Conservation (phyloP, 2,113 vertebrate genomes). For the Vicugna pacos region DNA sequence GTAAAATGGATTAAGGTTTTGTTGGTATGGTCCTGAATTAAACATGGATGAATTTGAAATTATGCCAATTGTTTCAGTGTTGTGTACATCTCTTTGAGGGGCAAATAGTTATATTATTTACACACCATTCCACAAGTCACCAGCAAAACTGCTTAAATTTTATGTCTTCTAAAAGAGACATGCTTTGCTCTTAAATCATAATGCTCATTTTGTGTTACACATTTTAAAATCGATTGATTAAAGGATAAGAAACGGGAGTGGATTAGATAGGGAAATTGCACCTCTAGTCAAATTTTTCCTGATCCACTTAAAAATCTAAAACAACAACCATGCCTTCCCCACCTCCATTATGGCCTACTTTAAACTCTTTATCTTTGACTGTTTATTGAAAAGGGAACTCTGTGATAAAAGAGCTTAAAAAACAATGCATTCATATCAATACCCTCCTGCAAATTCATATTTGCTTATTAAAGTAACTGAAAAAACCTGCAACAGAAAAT, state of each 20-base stretch:
- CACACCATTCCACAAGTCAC: background rate
- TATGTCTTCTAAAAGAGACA: slow-evolving; percentile 8
- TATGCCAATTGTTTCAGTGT: background rate
- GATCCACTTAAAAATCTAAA: slow-evolving; percentile 8
- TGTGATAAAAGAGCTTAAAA: background rate
- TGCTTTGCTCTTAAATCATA: background rate
- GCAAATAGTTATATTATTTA: slow-evolving; percentile 40
- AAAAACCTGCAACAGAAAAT: slow-evolving; percentile 23
- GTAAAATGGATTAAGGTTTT: background rate
- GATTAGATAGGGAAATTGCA: background rate
- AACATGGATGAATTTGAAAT: slow-evolving; percentile 37
- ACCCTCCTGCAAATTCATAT: background rate
- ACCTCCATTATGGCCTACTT: background rate
- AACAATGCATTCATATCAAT: background rate
- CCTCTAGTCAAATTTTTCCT: background rate
- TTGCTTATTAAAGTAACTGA: slow-evolving; percentile 37
- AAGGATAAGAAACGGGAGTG: background rate
- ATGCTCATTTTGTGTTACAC: background rate
- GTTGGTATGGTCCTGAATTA: background rate
- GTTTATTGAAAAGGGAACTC: background rate
- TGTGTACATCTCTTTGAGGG: background rate
- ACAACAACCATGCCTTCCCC: background rate
- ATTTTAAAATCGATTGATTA: slow-evolving; percentile 1
- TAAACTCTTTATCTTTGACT: slow-evolving; percentile 46
- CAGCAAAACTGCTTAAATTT: slow-evolving; percentile 5